A percentile compares a stretch with the other conserved stretches of the same genome.
phyloP scores from a whole-genome alignment of 1,140 invertebrate genomes.

The Aphelenchoides besseyi region DNA sequence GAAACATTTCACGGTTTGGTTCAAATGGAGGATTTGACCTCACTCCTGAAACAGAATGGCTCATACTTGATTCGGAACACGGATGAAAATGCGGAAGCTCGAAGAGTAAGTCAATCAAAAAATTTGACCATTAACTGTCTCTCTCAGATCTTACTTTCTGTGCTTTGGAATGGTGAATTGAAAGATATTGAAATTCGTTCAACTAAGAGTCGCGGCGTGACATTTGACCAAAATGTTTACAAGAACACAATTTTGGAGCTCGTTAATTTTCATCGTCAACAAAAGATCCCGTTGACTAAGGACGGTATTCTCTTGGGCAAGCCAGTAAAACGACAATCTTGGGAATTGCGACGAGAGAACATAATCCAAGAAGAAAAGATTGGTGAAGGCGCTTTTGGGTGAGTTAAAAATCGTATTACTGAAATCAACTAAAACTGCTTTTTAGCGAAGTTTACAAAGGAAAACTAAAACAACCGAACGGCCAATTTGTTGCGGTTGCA shows the following conservation, averaged over 20 bases:
- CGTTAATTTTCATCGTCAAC: background rate
- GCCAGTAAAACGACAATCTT: constrained; percentile 31
- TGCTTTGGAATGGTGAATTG: no score
- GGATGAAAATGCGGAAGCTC: no score
- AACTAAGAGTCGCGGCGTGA: no score
- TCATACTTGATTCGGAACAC: no score
- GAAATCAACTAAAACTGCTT: background rate
- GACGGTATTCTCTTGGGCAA: background rate
- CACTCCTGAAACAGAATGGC: no score
- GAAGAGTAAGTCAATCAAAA: no score
- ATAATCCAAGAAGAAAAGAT: constrained; percentile 28
- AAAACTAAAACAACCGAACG: constrained; percentile 29
- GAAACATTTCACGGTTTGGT: no score
- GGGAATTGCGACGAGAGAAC: constrained; percentile 39
- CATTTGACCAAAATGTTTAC: background rate
- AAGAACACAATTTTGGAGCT: background rate
- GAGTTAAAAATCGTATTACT: constrained; percentile 3
- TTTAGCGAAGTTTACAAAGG: constrained; percentile 24
- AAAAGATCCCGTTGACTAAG: background rate
- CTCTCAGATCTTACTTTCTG: no score
- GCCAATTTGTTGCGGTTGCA: constrained; percentile 30
- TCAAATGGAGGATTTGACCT: no score
- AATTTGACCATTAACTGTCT: no score
- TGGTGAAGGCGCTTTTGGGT: constrained; percentile 48
- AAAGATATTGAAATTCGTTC: no score